Evolutionary conservation across 1,140 invertebrate genomes (phyloP).

Genomic region (Thaumatotibia leucotreta): DNA sequence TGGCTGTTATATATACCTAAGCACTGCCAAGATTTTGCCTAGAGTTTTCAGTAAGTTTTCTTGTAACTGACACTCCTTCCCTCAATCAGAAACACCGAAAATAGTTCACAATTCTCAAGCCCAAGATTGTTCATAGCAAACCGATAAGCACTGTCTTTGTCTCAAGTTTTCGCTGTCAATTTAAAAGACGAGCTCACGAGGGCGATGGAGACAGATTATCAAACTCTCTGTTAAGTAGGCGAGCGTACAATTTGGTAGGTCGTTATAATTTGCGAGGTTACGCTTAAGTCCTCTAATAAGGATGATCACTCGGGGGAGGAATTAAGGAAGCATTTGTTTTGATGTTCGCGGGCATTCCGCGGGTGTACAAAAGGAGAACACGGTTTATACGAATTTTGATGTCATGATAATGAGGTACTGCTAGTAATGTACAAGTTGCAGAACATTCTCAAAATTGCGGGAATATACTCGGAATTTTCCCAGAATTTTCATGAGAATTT

Average conservation of each 20-base stretch:
- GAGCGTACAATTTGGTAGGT: conserved; percentile 50
- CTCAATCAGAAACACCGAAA: background rate
- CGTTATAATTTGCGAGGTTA: conserved; percentile 70
- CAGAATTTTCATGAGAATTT: too few relatives aligned
- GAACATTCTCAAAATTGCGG: too few relatives aligned
- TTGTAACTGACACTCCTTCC: too few relatives aligned
- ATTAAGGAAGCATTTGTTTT: conserved; percentile 63
- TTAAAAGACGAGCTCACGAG: background rate
- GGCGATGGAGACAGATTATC: conserved; percentile 58
- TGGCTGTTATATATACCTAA: too few relatives aligned
- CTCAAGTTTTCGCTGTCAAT: conserved; percentile 2
- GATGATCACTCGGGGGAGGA: conserved; percentile 63
- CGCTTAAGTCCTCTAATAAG: conserved; percentile 70
- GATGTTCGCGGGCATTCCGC: conserved; percentile 44
- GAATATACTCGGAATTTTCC: too few relatives aligned
- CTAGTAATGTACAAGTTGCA: too few relatives aligned
- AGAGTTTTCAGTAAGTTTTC: too few relatives aligned
- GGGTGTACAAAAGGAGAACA: conserved; percentile 18
- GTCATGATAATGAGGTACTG: conserved; percentile 5
- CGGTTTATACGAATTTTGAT: conserved; percentile 19
- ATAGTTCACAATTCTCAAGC: background rate
- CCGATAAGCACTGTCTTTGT: background rate
- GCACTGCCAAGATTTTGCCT: too few relatives aligned
- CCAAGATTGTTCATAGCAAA: background rate
- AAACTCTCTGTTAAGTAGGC: conserved; percentile 58